A percentile compares a stretch with the other conserved stretches of the same genome.
phyloP scores from a whole-genome alignment of 2,797 vertebrate genomes.

The Rachycentron canadum region DNA sequence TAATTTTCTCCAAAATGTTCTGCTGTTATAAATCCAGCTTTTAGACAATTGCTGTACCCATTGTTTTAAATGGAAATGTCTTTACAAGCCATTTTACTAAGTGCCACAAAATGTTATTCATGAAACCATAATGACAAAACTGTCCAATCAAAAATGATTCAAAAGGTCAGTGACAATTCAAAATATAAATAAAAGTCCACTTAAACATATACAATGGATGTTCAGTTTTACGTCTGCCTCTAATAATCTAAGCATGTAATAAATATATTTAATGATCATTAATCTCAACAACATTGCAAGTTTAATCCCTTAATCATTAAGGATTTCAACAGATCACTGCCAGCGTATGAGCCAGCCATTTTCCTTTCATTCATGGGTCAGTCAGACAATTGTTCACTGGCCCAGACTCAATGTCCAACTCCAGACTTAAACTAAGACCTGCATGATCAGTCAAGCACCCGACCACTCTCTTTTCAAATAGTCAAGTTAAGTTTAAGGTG shows the following conservation, averaged over 20 bases:
- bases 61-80: conserved; percentile 33
- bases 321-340: conserved; percentile 50
- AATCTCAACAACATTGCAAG: conserved; percentile 32
- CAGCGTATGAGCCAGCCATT: conserved; percentile 36
- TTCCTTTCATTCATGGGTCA: conserved; percentile 25
- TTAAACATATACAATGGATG: conserved; percentile 27
- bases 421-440: not conserved
- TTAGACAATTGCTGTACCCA: not conserved
- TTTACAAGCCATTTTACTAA: conserved; percentile 13
- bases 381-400: conserved; percentile 9
- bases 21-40: conserved; percentile 15
- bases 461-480: not conserved
- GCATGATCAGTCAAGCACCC: not conserved
- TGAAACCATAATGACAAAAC: conserved; percentile 13
- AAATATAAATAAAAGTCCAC: conserved; percentile 46
- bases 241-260: conserved; percentile 32
- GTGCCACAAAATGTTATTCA: conserved; percentile 19
- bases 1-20: not conserved
- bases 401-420: conserved; percentile 19
- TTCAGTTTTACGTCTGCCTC: conserved; percentile 24
- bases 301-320: conserved; percentile 53
- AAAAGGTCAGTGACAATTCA: conserved; percentile 25
- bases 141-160: conserved; percentile 5
- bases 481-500: not conserved
- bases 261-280: conserved; percentile 43